Base-by-base conservation (phyloP, 2,888 invertebrate genomes). In the Cosmia trapezina region DNA sequence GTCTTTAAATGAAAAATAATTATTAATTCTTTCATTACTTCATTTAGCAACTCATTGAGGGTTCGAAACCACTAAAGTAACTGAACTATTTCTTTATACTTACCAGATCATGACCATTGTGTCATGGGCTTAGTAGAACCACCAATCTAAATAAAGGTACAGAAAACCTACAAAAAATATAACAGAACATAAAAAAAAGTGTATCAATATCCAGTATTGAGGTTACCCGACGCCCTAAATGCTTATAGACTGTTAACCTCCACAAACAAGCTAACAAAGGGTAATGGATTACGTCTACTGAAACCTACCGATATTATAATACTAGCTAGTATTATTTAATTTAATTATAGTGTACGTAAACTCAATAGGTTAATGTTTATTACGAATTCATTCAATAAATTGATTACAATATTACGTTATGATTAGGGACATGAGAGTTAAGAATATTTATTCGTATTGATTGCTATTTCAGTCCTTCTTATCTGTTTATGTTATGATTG, bases 181-280 rank as follows among this genome's bases (percentile, higher is more conserved):
- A 22, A 41, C 17, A 49, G 1, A 43, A 68, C 4, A 28, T 51
- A 56, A 22, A 54, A 33, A 64, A 70, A 81, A 69, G 28, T n/a
- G 33, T 61, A 56, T 56, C 53, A 47, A 61, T 74, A 61, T 61
- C 9, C 4, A 54, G 19, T 54, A 75, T 62, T 67, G 45, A 74
- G 80, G 76, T 78, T 59, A 70, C 51, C 56, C 47, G 47, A 49
- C 70, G 64, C 60, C 70, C 77, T 70, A 81, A 77, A 77, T 81
- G 37, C 56, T 69, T 61, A 60, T 4, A 47, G 41, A 43, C 51
- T 53, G 54, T 63, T 78, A 49, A 49, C 63, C 45, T 76, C 62
- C 14, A 54, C 49, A 12, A 60, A 60, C 76, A 54, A 45, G 11
- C 54, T 64, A 43, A 75, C 75, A 61, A 76, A 70, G 17, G 60